A percentile compares a stretch with the other conserved stretches of the same genome.
These are phyloP conservation scores for Gnatocerus cornutus DNA, from an alignment of 2,888 invertebrate species.

Conservation along the genomic window DNA sequence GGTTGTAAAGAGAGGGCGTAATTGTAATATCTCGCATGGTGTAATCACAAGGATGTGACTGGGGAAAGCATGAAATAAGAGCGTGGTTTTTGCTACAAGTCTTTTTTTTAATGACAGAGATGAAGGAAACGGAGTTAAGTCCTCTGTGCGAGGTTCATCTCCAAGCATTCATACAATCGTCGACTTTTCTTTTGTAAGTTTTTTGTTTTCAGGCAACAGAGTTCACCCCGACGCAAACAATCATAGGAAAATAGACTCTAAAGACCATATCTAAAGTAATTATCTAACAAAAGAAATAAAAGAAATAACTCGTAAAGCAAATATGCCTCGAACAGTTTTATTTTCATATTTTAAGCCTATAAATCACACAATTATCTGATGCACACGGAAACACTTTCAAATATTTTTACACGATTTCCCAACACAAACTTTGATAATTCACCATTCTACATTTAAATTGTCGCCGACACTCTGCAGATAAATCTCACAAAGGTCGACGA, in stretches of 20 bases:
- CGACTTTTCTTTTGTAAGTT: conserved; percentile 49
- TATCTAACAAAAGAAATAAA: conserved; percentile 51
- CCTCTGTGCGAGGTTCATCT: conserved; percentile 50
- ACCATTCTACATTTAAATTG: conserved; percentile 38
- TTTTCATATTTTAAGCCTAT: conserved; percentile 48
- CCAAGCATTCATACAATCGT: conserved; percentile 52
- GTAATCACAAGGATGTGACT: conserved; percentile 48
- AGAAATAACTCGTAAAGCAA: conserved; percentile 48
- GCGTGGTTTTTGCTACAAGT: conserved; percentile 46
- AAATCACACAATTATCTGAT: conserved; percentile 51
- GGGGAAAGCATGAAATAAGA: conserved; percentile 47
- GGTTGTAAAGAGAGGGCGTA: conserved; percentile 41
- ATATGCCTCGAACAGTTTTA: conserved; percentile 50
- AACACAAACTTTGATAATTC: conserved; percentile 40
- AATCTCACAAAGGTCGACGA: conserved; percentile 16
- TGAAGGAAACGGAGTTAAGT: conserved; percentile 52
- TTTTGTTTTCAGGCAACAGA: conserved; percentile 46
- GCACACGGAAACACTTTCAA: conserved; percentile 41
- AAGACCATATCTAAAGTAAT: conserved; percentile 50
- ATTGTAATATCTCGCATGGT: conserved; percentile 50
- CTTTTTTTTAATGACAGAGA: conserved; percentile 45
- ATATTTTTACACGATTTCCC: conserved; percentile 34
- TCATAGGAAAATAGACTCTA: conserved; percentile 50
- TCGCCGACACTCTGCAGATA: conserved; percentile 26
- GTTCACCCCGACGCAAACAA: conserved; percentile 45